Evolutionary conservation across 2,888 invertebrate species (phyloP).

Genomic region (Chrysopilus asiliformis): DNA sequence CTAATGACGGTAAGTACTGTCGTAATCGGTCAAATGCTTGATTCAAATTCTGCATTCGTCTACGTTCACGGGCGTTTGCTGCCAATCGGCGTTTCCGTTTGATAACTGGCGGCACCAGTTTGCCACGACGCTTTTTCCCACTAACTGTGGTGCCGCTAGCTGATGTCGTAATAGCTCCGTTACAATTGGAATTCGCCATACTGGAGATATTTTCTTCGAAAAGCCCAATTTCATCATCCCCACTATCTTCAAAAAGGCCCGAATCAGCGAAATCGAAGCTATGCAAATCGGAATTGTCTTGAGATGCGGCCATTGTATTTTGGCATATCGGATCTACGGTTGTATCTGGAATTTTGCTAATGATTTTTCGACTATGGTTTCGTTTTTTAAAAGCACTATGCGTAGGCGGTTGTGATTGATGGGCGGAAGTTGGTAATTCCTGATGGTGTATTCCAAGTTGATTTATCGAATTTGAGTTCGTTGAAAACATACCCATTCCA

Average conservation of each 20-base stretch:
- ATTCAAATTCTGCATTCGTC: slow-evolving; percentile 88
- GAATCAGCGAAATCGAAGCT: slow-evolving; percentile 30
- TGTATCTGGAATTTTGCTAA: slow-evolving; percentile 7
- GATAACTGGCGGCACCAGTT: slow-evolving; percentile 64
- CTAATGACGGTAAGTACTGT: slow-evolving; percentile 80
- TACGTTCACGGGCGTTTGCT: slow-evolving; percentile 82
- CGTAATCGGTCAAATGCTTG: slow-evolving; percentile 85
- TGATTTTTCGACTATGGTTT: slow-evolving; percentile 24
- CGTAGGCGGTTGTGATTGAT: too few species aligned
- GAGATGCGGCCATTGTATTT: background rate
- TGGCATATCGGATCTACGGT: background rate
- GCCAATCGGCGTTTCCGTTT: slow-evolving; percentile 74
- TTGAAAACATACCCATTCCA: background rate
- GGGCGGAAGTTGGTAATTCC: slow-evolving; percentile 10
- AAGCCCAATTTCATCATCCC: slow-evolving; percentile 28
- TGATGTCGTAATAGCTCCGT: background rate
- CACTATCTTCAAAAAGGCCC: slow-evolving; percentile 29
- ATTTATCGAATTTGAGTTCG: background rate
- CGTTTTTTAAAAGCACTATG: too few species aligned
- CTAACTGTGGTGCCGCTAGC: slow-evolving; percentile 3
- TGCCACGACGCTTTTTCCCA: slow-evolving; percentile 43
- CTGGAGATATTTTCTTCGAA: slow-evolving; percentile 15
- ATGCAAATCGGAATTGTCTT: slow-evolving; percentile 21
- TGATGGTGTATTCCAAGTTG: slow-evolving; percentile 2
- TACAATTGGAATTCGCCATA: background rate